Percentiles rank a stretch among this genome's conserved stretches.
Conservation (phyloP, 1,140 invertebrate genomes). For the Episyrphus balteatus region DNA sequence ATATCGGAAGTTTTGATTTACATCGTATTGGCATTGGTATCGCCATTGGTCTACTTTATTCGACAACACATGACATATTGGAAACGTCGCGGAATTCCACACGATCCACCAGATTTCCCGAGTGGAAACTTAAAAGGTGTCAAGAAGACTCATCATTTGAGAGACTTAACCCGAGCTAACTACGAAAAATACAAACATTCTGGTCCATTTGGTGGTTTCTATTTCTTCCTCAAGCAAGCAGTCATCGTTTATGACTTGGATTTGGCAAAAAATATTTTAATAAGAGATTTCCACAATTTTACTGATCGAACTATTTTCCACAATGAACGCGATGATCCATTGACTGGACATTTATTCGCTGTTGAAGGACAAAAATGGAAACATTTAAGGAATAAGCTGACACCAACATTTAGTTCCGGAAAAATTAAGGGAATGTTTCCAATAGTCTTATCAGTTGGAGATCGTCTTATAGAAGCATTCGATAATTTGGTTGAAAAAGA, state of each 20-base stretch:
- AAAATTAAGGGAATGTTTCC: slow-evolving; percentile 46
- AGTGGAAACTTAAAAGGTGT: slow-evolving; percentile 20
- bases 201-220: slow-evolving; percentile 33
- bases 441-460: slow-evolving; percentile 24
- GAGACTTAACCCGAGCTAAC: slow-evolving; percentile 14
- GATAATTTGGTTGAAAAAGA: slow-evolving; percentile 19
- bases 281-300: slow-evolving; percentile 47
- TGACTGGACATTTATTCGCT: slow-evolving; percentile 37
- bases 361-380: slow-evolving; percentile 44
- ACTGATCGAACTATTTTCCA: slow-evolving; percentile 37
- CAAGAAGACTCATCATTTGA: slow-evolving; percentile 34
- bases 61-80: slow-evolving; percentile 19
- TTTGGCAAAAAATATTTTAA: slow-evolving; percentile 46
- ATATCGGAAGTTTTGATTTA: slow-evolving; percentile 14
- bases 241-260: slow-evolving; percentile 40
- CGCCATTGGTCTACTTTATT: slow-evolving; percentile 9
- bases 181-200: slow-evolving; percentile 29
- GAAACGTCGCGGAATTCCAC: slow-evolving; percentile 19
- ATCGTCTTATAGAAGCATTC: slow-evolving; percentile 17
- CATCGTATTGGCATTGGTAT: slow-evolving; percentile 9
- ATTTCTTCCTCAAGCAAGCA: slow-evolving; percentile 37
- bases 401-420: slow-evolving; percentile 45
- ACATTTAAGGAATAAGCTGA: slow-evolving; percentile 40
- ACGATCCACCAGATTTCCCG: slow-evolving; percentile 12
- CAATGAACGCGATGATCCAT: slow-evolving; percentile 39